Conservation (phyloP, 2,888 invertebrate species). For the Asteroscopus sphinx region DNA sequence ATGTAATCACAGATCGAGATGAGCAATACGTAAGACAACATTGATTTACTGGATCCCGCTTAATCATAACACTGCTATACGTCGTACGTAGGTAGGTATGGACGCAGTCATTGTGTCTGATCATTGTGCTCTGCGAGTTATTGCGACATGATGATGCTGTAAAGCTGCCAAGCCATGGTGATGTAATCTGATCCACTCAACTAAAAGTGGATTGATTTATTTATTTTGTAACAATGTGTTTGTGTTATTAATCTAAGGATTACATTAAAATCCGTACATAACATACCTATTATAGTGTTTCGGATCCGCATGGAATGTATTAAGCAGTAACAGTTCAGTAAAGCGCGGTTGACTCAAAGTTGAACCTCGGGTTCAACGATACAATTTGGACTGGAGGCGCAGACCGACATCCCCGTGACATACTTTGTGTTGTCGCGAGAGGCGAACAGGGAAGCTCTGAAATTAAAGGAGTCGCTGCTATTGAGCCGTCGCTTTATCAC, state of each 20-base stretch:
- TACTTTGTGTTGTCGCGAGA: neutral
- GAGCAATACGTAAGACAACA: slow-evolving; percentile 66
- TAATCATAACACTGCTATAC: slow-evolving; percentile 54
- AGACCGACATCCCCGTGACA: neutral
- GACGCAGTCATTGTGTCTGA: slow-evolving; percentile 6
- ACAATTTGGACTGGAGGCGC: too few relatives aligned
- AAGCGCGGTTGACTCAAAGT: neutral
- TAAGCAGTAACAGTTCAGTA: too few relatives aligned
- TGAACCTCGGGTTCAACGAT: too few relatives aligned
- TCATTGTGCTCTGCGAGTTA: slow-evolving; percentile 12
- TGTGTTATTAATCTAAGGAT: too few relatives aligned
- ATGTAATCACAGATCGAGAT: slow-evolving; percentile 63
- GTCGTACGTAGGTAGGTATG: neutral
- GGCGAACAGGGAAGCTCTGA: neutral
- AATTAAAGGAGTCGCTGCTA: slow-evolving; percentile 1
- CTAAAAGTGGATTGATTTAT: too few relatives aligned
- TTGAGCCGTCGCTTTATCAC: slow-evolving; percentile 4
- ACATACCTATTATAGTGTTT: too few relatives aligned
- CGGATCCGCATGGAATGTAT: too few relatives aligned
- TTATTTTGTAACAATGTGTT: too few relatives aligned
- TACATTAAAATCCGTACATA: too few relatives aligned
- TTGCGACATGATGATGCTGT: slow-evolving; percentile 8
- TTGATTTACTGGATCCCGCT: slow-evolving; percentile 66
- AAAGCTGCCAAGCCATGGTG: slow-evolving; percentile 2
- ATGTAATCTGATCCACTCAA: slow-evolving; percentile 1